Evolutionary conservation across 1,140 invertebrate genomes (phyloP).

Genomic region (Phymorhynchus buccinoides): DNA sequence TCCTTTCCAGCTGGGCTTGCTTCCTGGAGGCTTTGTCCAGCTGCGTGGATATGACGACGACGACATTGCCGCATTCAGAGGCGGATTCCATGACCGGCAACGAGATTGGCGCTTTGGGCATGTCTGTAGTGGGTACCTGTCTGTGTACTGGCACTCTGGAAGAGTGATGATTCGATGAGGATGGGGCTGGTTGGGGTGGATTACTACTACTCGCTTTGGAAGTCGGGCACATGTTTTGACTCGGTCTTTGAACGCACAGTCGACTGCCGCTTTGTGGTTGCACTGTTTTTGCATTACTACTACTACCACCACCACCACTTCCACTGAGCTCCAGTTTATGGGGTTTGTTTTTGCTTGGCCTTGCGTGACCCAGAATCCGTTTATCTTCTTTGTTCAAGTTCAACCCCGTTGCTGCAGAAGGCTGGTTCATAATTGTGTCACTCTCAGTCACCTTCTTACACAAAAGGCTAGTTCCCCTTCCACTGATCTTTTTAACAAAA

Average conservation of each 20-base stretch:
- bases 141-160: not conserved
- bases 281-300: not conserved
- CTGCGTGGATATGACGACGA: conserved; percentile 28
- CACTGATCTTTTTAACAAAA: conserved; percentile 28
- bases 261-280: not conserved
- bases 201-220: not conserved
- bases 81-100: not conserved
- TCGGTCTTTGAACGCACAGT: not conserved
- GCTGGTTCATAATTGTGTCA: conserved; percentile 38
- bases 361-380: not conserved
- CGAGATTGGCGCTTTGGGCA: not conserved
- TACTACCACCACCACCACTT: not conserved
- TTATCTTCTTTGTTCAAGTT: conserved; percentile 26
- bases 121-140: not conserved
- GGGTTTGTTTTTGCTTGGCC: conserved; percentile 7
- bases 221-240: not conserved
- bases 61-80: not conserved
- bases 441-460: conserved; percentile 14
- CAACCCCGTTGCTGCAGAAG: not conserved
- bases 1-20: conserved; percentile 80
- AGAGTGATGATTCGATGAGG: not conserved
- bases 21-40: conserved; percentile 76
- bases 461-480: not conserved
- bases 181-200: not conserved
- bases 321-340: not conserved